Conservation (phyloP, 2,888 invertebrate species). For the Lycia hirtaria region DNA sequence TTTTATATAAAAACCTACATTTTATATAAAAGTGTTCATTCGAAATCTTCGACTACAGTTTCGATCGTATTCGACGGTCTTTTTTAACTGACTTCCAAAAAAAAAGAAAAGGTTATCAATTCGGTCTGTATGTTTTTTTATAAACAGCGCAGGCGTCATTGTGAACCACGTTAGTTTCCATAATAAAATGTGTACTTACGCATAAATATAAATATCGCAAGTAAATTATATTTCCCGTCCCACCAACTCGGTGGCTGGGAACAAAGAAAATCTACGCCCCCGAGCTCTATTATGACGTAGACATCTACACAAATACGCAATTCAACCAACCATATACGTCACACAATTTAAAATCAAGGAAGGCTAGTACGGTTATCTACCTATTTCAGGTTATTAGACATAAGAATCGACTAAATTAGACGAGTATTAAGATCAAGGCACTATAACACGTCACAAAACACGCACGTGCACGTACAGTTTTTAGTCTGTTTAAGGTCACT, state of each 20-base stretch:
- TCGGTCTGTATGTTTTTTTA: no score
- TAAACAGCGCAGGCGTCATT: no score
- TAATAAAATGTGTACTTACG: no score
- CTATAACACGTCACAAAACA: constrained; percentile 36
- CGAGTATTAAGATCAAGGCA: constrained; percentile 42
- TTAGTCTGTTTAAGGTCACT: constrained; percentile 31
- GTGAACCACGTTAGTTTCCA: no score
- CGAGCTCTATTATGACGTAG: background rate
- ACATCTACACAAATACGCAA: constrained; percentile 1
- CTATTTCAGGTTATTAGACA: constrained; percentile 5
- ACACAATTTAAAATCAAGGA: constrained; percentile 22
- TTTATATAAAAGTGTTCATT: no score
- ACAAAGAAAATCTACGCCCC: background rate
- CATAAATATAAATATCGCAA: no score
- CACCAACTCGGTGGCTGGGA: background rate
- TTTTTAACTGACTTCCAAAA: no score
- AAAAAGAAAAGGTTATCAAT: no score
- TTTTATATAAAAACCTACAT: no score
- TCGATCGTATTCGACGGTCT: no score
- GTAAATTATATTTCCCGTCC: background rate
- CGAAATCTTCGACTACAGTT: no score
- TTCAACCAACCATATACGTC: constrained; percentile 8
- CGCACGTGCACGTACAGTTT: constrained; percentile 26
- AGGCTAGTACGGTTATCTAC: constrained; percentile 3
- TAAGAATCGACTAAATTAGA: constrained; percentile 8